A percentile compares a stretch with the other conserved stretches of the same genome.
These are phyloP conservation scores for Percopsis transmontana DNA, from an alignment of 2,113 vertebrate genomes.

Conservation along the genomic window DNA sequence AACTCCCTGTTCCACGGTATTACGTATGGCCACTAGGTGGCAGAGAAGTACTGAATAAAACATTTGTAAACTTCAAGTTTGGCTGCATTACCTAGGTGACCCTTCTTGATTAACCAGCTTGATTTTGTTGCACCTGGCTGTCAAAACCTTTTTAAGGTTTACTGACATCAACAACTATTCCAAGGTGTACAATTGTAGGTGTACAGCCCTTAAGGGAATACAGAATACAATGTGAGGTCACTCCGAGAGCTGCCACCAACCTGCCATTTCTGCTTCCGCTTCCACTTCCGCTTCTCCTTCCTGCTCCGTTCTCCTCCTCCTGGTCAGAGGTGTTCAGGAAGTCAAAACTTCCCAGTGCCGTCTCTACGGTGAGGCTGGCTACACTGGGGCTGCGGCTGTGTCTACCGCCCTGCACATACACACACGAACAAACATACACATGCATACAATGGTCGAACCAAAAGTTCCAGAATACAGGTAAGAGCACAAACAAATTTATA, in stretches of 20 bases:
- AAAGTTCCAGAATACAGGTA: not conserved
- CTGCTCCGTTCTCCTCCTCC: constrained; percentile 75
- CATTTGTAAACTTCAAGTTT: too few species aligned
- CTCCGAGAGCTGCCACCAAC: constrained; percentile 30
- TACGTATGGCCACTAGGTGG: constrained; percentile 45
- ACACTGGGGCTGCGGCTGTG: constrained; percentile 87
- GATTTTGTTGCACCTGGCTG: too few species aligned
- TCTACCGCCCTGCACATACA: constrained; percentile 75
- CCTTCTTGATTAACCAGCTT: too few species aligned
- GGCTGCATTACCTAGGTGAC: too few species aligned
- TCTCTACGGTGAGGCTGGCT: constrained; percentile 90
- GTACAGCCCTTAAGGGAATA: too few species aligned
- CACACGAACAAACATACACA: constrained; percentile 27
- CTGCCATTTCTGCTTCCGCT: constrained; percentile 46
- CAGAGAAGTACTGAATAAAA: constrained; percentile 32
- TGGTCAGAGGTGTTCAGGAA: constrained; percentile 91
- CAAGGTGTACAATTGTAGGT: too few species aligned
- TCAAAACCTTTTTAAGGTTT: too few species aligned
- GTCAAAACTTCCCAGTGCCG: constrained; percentile 92
- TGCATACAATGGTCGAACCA: constrained; percentile 8
- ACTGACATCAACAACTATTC: too few species aligned
- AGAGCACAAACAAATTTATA: not conserved
- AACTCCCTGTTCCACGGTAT: not conserved
- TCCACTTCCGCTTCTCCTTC: constrained; percentile 24
- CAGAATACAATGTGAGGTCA: not conserved